These are phyloP conservation scores for Heteromyza rotundicornis DNA, from an alignment of 2,888 invertebrate genomes.

Conservation along the genomic window DNA sequence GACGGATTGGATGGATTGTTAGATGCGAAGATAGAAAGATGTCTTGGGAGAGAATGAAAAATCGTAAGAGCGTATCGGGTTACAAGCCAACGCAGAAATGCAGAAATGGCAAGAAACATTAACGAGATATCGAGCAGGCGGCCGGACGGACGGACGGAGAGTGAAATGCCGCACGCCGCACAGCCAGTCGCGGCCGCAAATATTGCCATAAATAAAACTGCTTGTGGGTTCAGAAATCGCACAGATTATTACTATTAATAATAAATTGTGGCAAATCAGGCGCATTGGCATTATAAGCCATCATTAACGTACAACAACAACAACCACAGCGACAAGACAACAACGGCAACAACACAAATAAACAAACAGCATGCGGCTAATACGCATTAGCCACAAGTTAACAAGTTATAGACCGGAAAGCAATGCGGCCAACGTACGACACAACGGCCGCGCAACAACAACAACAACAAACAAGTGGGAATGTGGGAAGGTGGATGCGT, in stretches of 20 bases:
- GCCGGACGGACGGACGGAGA: conserved; percentile 1
- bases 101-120: conserved; percentile 31
- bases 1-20: background rate
- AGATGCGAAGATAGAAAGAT: background rate
- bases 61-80: background rate
- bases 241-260: conserved; percentile 55
- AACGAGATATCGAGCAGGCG: conserved; percentile 48
- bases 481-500: conserved; percentile 16
- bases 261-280: conserved; percentile 61
- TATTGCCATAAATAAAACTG: conserved; percentile 53
- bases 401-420: conserved; percentile 17
- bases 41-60: background rate
- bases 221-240: conserved; percentile 52
- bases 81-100: conserved; percentile 4
- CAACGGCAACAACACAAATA: conserved; percentile 10
- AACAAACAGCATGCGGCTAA: conserved; percentile 11
- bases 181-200: background rate
- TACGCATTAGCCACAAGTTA: conserved; percentile 9
- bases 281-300: conserved; percentile 56
- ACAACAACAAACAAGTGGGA: conserved; percentile 45
- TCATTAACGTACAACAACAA: conserved; percentile 41
- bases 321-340: conserved; percentile 41
- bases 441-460: too few species aligned
- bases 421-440: conserved; percentile 12
- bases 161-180: too few species aligned